Base-by-base conservation (phyloP, 2,888 invertebrate species). In the Drosophila kokeensis region DNA sequence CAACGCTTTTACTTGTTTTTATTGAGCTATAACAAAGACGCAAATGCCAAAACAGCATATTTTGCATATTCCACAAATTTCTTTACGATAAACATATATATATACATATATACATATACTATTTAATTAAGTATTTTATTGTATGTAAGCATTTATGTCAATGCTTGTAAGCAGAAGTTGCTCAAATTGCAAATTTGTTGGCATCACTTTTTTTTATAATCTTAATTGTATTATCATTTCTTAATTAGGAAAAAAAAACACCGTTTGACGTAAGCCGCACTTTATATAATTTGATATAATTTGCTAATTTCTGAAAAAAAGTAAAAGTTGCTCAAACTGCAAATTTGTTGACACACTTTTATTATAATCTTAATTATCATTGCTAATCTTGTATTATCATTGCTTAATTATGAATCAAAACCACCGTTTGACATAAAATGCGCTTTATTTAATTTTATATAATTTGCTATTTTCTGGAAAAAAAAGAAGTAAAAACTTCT, bases 1-100 rank as follows among this genome's bases (percentile, higher is more conserved):
- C 4, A 38, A 11, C 27, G 15, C 6, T 6, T 24, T 27, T 18
- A n/a, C n/a, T 27, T 54, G 5, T 6, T 27, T 54, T 53, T 27
- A 54, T 24, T 55, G 18, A 66, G 54, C 15, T 71, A 32, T 48
- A 29, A 38, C 6, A 30, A 59, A 40, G 40, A n/a, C 21, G 48
- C 21, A 68, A 34, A 57, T 57, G 36, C 29, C 29, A 50, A 49
- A 57, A 36, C 40, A 36, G 36, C 30, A 50, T 34, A 38, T 8
- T 18, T 18, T 30, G 73, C 74, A 60, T 48, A 29, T 45, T 68
- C 59, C 48, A 32, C 36, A 55, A 52, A 52, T 63, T 34, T 59
- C 11, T 18, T 42, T 45, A 45, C 27, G 45, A 52, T 45, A 42
- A 59, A 50, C 36, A 54, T 32, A 38, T 15, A n/a, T 38, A 32